A percentile compares a stretch with the other conserved stretches of the same genome.
Evolutionary conservation across 1,140 invertebrate genomes (phyloP).

Genomic region (Bombus impatiens): DNA sequence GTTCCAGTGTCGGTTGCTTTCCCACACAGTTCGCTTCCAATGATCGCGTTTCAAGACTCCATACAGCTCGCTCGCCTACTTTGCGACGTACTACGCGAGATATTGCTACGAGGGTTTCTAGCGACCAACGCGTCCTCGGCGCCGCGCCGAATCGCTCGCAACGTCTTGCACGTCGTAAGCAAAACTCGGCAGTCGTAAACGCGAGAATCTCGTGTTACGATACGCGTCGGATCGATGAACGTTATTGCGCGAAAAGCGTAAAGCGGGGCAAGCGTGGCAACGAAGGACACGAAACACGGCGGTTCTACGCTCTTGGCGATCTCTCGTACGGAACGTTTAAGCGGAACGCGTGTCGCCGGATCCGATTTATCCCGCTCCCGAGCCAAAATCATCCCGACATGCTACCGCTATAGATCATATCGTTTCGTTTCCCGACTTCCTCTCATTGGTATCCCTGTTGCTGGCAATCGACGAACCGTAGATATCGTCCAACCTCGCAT

Average conservation of each 20-base stretch:
- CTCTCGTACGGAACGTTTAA: constrained; percentile 9
- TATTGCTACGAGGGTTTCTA: too few relatives aligned
- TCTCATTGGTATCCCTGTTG: constrained; percentile 56
- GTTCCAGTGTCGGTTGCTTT: constrained; percentile 64
- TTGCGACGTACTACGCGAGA: background rate
- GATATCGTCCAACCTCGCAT: constrained; percentile 51
- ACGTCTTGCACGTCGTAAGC: background rate
- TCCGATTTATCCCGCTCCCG: constrained; percentile 72
- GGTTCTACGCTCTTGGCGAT: too few relatives aligned
- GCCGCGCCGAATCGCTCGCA: too few relatives aligned
- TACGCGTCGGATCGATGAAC: background rate
- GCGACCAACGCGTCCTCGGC: too few relatives aligned
- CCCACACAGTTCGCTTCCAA: constrained; percentile 48
- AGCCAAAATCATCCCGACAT: constrained; percentile 74
- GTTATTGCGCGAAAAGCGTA: too few relatives aligned
- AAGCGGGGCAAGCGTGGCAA: background rate
- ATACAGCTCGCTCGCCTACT: constrained; percentile 9
- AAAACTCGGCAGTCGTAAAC: background rate
- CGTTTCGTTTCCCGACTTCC: constrained; percentile 72
- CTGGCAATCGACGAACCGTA: constrained; percentile 56
- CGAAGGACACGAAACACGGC: too few relatives aligned
- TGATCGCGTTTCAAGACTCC: constrained; percentile 56
- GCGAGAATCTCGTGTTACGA: constrained; percentile 25
- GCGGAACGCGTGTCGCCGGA: constrained; percentile 43
- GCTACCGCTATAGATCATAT: constrained; percentile 78